These are phyloP conservation scores for Holocentrus rufus DNA, from an alignment of 2,797 vertebrate species.

Conservation along the genomic window DNA sequence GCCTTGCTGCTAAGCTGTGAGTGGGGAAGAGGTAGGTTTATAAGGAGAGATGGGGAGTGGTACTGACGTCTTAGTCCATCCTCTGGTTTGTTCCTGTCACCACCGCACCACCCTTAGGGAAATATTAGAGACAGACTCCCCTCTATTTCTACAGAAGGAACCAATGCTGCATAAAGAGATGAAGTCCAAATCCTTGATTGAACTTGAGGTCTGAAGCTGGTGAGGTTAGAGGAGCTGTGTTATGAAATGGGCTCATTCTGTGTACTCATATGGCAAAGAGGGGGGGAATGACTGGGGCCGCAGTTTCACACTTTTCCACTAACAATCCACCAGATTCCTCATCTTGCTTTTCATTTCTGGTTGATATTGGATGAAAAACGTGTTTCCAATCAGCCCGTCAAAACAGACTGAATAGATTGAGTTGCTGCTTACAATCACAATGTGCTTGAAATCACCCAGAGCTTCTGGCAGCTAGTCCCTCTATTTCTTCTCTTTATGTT, in stretches of 20 bases:
- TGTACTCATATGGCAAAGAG: conserved; percentile 40
- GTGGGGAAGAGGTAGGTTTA: conserved; percentile 21
- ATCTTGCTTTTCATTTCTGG: conserved; percentile 18
- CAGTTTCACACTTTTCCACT: conserved; percentile 56
- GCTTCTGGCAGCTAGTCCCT: conserved; percentile 3
- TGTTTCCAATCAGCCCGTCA: conserved; percentile 61
- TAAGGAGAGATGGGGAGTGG: conserved; percentile 45
- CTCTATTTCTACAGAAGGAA: not conserved
- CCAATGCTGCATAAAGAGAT: conserved; percentile 29
- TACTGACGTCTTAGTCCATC: conserved; percentile 70
- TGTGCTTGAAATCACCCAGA: conserved; percentile 6
- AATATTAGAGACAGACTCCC: not conserved
- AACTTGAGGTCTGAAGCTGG: conserved; percentile 26
- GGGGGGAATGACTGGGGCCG: not conserved
- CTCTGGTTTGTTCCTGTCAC: conserved; percentile 56
- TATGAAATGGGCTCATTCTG: conserved; percentile 38
- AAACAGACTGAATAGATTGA: conserved; percentile 47
- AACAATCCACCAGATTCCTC: conserved; percentile 29
- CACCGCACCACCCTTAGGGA: conserved; percentile 48
- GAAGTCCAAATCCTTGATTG: conserved; percentile 25
- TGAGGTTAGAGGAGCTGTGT: conserved; percentile 34
- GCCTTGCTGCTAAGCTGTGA: conserved; percentile 37
- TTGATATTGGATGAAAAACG: conserved; percentile 52
- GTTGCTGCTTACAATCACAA: conserved; percentile 33
- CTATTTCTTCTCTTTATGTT: conserved; percentile 1